Percentiles rank a stretch among this genome's conserved stretches.
These are phyloP conservation scores for Drosophila tripunctata DNA, from an alignment of 2,888 invertebrate genomes.

Conservation along the genomic window DNA sequence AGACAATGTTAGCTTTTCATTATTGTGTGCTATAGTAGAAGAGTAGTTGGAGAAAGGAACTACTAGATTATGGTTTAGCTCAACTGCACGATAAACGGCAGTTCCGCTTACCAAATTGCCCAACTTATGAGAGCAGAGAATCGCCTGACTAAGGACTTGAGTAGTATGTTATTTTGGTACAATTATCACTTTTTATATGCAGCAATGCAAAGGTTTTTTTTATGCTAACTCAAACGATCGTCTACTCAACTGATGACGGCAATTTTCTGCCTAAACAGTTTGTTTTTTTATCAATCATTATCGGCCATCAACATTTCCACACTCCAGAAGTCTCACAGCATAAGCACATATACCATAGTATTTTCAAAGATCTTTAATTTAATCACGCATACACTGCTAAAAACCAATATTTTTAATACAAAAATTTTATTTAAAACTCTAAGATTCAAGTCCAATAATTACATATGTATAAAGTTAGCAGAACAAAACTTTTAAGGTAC, in stretches of 20 bases:
- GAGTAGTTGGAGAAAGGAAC: background rate
- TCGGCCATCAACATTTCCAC: constrained; percentile 70
- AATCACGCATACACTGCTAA: constrained; percentile 26
- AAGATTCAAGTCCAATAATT: no score
- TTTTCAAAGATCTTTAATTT: constrained; percentile 5
- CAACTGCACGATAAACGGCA: constrained; percentile 55
- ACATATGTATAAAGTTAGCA: no score
- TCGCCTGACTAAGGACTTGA: constrained; percentile 13
- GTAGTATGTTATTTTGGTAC: constrained; percentile 19
- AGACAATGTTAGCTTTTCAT: constrained; percentile 55
- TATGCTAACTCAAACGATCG: background rate
- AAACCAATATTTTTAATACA: no score
- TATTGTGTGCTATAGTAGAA: constrained; percentile 51
- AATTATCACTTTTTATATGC: constrained; percentile 6
- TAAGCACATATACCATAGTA: constrained; percentile 13
- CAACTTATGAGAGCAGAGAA: constrained; percentile 42
- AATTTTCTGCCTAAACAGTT: constrained; percentile 47
- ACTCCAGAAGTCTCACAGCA: constrained; percentile 21
- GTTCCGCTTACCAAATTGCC: constrained; percentile 47
- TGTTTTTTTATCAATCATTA: constrained; percentile 57
- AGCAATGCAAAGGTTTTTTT: constrained; percentile 1
- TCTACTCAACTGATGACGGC: constrained; percentile 33
- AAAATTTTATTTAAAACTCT: no score
- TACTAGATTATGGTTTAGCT: constrained; percentile 17
- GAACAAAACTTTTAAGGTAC: no score